These are phyloP conservation scores for Monochamus saltuarius DNA, from an alignment of 1,140 invertebrate genomes.

Conservation along the genomic window DNA sequence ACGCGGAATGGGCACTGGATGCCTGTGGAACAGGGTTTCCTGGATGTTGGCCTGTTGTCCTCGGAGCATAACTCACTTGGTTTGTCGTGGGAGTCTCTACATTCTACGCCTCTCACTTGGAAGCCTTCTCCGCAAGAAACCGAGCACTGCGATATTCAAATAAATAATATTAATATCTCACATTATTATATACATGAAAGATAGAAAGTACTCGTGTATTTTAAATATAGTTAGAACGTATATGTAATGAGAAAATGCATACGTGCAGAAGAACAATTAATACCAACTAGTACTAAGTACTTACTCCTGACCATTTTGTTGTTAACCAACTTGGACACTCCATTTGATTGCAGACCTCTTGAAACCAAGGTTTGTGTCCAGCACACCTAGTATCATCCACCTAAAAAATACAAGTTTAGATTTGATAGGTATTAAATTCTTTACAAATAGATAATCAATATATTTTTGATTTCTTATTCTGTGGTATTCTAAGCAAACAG, in stretches of 20 bases:
- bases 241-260: too few species aligned
- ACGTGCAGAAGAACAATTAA: too few species aligned
- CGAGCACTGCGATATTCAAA: constrained; percentile 68
- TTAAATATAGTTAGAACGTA: too few species aligned
- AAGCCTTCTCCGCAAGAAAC: constrained; percentile 79
- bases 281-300: too few species aligned
- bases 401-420: constrained; percentile 58
- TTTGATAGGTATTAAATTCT: too few species aligned
- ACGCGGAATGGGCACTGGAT: constrained; percentile 59
- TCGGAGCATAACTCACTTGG: constrained; percentile 56
- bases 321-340: constrained; percentile 84
- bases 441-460: too few species aligned
- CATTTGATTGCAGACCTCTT: constrained; percentile 78
- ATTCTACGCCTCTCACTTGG: constrained; percentile 81
- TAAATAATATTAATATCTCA: neutral
- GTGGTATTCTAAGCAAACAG: too few species aligned
- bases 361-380: constrained; percentile 70
- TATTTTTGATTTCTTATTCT: too few species aligned
- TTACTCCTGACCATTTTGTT: constrained; percentile 84
- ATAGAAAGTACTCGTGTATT: too few species aligned
- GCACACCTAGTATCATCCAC: constrained; percentile 73
- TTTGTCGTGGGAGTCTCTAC: constrained; percentile 56
- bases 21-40: constrained; percentile 66
- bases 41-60: constrained; percentile 59
- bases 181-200: too few species aligned